Conservation (phyloP, 2,797 vertebrate genomes). For the Pangasius mekongensis region DNA sequence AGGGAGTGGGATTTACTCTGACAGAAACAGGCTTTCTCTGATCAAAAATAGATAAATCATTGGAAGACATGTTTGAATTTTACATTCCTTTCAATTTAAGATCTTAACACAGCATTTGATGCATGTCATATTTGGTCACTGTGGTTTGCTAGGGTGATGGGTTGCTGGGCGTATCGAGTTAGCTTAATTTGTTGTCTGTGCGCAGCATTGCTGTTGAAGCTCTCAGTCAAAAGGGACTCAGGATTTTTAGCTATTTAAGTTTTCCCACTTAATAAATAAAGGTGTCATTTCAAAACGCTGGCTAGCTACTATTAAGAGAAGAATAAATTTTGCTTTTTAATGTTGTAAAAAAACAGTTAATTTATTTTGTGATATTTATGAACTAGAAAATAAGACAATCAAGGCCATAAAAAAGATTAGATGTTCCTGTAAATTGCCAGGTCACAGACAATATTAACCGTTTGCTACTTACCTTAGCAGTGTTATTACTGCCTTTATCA, state of each 20-base stretch:
- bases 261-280: conserved; percentile 8
- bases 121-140: conserved; percentile 17
- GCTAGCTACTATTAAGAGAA: neutral
- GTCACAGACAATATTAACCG: neutral
- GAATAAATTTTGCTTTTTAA: neutral
- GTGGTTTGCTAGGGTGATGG: conserved; percentile 15
- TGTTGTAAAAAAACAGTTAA: neutral
- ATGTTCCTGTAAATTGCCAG: neutral
- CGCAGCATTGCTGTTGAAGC: neutral
- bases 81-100: conserved; percentile 27
- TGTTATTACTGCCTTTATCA: neutral
- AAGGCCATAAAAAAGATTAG: neutral
- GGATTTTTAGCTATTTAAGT: neutral
- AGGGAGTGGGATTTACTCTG: conserved; percentile 25
- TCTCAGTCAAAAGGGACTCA: neutral
- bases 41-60: conserved; percentile 40
- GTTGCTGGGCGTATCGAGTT: neutral
- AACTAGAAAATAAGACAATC: neutral
- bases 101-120: conserved; percentile 27
- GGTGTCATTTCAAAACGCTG: neutral
- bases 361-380: neutral
- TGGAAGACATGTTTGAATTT: conserved; percentile 29
- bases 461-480: neutral
- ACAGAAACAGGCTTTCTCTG: conserved; percentile 32
- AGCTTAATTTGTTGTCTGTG: conserved; percentile 12